These are phyloP conservation scores for Aphodius granarius DNA, from an alignment of 2,888 invertebrate species.

Conservation along the genomic window DNA sequence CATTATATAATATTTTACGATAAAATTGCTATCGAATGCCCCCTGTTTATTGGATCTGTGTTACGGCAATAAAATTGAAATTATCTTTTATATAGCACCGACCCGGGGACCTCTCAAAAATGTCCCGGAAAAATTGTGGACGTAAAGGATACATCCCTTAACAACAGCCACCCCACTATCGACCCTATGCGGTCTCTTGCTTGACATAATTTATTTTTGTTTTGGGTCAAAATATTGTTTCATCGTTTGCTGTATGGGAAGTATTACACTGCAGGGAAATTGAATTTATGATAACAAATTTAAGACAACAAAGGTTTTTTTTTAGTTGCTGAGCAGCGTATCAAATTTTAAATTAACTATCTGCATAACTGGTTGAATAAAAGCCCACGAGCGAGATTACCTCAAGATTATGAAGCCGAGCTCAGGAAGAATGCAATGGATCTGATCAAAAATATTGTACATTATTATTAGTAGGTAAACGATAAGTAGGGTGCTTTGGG, in stretches of 20 bases:
- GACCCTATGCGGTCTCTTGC: neutral
- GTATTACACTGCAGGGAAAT: neutral
- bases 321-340: no score
- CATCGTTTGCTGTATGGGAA: neutral
- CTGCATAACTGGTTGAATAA: no score
- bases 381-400: no score
- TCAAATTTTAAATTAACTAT: no score
- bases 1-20: neutral
- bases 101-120: neutral
- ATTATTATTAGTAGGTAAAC: no score
- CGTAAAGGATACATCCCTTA: neutral
- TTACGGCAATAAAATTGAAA: neutral
- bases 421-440: no score
- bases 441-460: no score
- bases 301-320: no score
- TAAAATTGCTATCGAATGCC: neutral
- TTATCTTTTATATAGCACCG: neutral
- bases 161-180: neutral
- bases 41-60: neutral
- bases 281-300: no score
- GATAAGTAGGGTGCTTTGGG: no score
- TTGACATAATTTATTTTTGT: neutral
- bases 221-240: neutral
- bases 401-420: no score
- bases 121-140: neutral